phyloP scores from a whole-genome alignment of 2,797 vertebrate genomes.

The Peromyscus melanophrys region DNA sequence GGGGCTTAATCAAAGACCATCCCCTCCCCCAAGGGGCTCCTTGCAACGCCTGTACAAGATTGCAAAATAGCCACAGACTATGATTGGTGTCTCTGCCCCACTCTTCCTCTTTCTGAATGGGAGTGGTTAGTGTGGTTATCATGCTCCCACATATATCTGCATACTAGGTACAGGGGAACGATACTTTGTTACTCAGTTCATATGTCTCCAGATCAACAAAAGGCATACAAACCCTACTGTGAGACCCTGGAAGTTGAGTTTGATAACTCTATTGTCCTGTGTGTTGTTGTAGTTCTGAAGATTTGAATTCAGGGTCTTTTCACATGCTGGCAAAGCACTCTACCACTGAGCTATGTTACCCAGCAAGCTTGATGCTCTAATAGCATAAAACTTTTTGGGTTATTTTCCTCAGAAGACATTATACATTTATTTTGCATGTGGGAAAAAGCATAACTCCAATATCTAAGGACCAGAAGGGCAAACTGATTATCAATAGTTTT shows the following conservation, averaged over 20 bases:
- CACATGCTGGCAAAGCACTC: background rate
- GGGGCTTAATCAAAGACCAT: background rate
- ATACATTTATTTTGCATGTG: background rate
- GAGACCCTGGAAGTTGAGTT: slow-evolving; percentile 13
- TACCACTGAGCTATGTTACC: background rate
- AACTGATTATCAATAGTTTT: background rate
- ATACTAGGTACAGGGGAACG: background rate
- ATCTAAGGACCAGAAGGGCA: background rate
- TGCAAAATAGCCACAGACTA: background rate
- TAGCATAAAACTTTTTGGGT: background rate
- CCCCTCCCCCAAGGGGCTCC: background rate
- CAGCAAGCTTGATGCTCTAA: background rate
- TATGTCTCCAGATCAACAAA: background rate
- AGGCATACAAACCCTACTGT: background rate
- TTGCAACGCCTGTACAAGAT: background rate
- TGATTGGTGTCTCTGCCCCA: background rate
- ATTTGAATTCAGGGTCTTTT: background rate
- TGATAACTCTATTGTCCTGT: background rate
- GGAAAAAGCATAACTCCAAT: background rate
- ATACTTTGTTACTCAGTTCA: background rate
- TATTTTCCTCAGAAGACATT: background rate
- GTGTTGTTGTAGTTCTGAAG: background rate
- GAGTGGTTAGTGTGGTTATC: background rate
- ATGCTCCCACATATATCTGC: background rate
- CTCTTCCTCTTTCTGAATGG: slow-evolving; percentile 19